Evolutionary conservation across 2,888 invertebrate species (phyloP).

Genomic region (Craniophora ligustri): DNA sequence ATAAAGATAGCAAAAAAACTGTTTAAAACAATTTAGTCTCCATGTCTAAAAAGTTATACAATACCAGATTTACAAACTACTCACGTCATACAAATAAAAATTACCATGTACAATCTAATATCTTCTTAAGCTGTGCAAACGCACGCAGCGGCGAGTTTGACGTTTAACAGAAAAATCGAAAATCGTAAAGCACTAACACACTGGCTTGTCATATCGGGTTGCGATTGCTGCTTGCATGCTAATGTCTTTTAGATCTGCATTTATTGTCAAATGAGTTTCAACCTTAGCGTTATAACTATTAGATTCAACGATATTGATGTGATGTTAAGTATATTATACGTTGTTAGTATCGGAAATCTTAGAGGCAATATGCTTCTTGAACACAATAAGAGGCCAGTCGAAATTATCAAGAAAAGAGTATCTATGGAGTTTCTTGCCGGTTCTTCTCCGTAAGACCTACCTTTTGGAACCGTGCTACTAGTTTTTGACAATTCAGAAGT

Average conservation of each 20-base stretch:
- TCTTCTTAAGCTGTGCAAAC: slow-evolving; percentile 37
- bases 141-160: slow-evolving; percentile 83
- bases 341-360: slow-evolving; percentile 32
- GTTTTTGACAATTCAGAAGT: no score
- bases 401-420: no score
- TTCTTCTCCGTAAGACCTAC: no score
- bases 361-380: slow-evolving; percentile 17
- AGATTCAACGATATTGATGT: neutral
- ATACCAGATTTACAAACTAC: no score
- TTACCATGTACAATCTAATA: slow-evolving; percentile 34
- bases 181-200: slow-evolving; percentile 83
- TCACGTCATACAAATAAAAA: neutral
- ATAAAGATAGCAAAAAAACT: no score
- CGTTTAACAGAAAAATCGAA: slow-evolving; percentile 86
- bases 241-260: slow-evolving; percentile 61
- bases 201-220: slow-evolving; percentile 83
- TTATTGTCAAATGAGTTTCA: slow-evolving; percentile 12
- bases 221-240: slow-evolving; percentile 83
- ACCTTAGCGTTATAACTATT: slow-evolving; percentile 3
- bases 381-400: slow-evolving; percentile 4
- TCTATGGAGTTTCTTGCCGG: no score
- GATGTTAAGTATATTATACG: slow-evolving; percentile 12
- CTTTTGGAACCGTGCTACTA: no score
- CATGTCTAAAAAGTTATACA: no score
- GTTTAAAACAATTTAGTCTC: no score